phyloP scores from a whole-genome alignment of 2,888 invertebrate genomes.

The Drosophila mercatorum region DNA sequence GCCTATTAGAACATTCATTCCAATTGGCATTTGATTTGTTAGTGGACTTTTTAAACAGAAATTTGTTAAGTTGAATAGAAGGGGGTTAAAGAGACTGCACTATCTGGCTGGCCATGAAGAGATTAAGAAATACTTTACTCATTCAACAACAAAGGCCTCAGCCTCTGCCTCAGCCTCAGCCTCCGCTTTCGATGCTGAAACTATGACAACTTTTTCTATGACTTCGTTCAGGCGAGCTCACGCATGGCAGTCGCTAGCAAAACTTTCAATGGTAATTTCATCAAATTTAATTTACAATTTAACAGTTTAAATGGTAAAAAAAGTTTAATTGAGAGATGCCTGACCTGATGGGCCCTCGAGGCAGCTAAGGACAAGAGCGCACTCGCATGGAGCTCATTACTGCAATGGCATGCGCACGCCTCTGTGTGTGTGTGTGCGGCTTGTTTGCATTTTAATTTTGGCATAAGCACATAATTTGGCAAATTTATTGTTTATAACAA shows the following conservation, averaged over 20 bases:
- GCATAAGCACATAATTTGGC: constrained; percentile 18
- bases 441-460: constrained; percentile 14
- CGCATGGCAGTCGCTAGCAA: not conserved
- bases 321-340: not conserved
- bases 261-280: not conserved
- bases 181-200: too few species aligned
- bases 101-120: too few species aligned
- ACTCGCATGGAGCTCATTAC: constrained; percentile 12
- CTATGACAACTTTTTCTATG: not conserved
- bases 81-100: too few species aligned
- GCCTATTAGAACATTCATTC: too few species aligned
- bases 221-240: not conserved
- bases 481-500: constrained; percentile 29
- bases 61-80: too few species aligned
- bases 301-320: constrained; percentile 8
- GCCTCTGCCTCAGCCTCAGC: too few species aligned
- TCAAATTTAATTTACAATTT: constrained; percentile 42
- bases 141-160: too few species aligned
- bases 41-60: too few species aligned
- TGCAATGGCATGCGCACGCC: not conserved
- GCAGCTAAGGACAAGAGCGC: not conserved
- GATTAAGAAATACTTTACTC: too few species aligned
- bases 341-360: constrained; percentile 1
- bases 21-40: too few species aligned
- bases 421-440: constrained; percentile 1